Conservation (phyloP, 1,140 invertebrate genomes). For the Brachionus sp. region DNA sequence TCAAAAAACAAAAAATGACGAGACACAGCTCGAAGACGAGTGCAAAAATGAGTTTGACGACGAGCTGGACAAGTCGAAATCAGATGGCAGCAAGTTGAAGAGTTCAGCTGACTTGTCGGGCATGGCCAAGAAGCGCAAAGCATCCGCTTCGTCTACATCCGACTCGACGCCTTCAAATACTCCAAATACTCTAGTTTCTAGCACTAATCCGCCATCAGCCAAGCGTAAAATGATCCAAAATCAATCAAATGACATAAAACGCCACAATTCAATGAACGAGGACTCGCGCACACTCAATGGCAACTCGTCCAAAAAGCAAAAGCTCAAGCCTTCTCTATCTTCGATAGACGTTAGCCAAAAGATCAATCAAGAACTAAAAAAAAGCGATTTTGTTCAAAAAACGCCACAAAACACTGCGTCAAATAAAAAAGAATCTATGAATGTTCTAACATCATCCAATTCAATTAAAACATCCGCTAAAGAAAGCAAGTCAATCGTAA, state of each 20-base stretch:
- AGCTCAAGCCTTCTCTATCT: neutral
- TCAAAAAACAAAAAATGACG: neutral
- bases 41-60: neutral
- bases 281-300: neutral
- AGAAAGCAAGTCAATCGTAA: neutral
- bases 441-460: neutral
- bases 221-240: slow-evolving; percentile 15
- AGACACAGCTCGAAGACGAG: neutral
- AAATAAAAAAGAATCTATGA: slow-evolving; percentile 7
- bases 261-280: slow-evolving; percentile 10
- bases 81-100: neutral
- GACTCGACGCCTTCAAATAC: neutral
- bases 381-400: neutral
- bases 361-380: neutral
- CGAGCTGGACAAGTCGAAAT: neutral
- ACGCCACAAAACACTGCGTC: neutral
- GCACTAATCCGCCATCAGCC: neutral
- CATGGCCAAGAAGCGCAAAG: slow-evolving; percentile 3
- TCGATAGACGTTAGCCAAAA: neutral
- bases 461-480: neutral
- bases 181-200: neutral
- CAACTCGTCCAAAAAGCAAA: slow-evolving; percentile 23
- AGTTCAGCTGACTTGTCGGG: neutral
- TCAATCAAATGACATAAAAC: neutral
- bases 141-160: neutral